phyloP scores from a whole-genome alignment of 30 jellyfish, hydroid and myxozoan species.

The Turritopsis rubra region DNA sequence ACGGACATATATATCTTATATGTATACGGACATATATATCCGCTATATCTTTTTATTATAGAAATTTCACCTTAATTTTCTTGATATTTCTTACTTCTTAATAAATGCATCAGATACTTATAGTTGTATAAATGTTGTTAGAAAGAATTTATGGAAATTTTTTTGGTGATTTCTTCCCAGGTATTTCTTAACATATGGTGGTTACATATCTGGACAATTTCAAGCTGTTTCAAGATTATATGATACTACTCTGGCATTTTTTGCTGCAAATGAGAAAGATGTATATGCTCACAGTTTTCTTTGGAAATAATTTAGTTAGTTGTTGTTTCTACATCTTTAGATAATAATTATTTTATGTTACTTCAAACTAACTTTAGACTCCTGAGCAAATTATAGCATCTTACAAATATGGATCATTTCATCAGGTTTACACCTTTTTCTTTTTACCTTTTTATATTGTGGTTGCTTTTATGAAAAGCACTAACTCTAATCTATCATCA shows the following conservation, averaged over 20 bases:
- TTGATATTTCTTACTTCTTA: too few species aligned
- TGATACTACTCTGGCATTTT: slow-evolving; percentile 58
- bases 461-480: background rate
- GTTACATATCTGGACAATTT: slow-evolving; percentile 76
- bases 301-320: background rate
- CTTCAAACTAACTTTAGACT: slow-evolving; percentile 30
- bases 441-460: background rate
- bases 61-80: too few species aligned
- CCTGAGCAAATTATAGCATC: slow-evolving; percentile 92
- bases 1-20: too few species aligned
- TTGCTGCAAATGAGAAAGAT: slow-evolving; percentile 78
- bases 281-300: slow-evolving; percentile 45
- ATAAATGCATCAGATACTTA: too few species aligned
- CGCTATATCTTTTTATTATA: too few species aligned
- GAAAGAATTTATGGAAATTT: too few species aligned
- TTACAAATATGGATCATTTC: slow-evolving; percentile 90
- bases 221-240: slow-evolving; percentile 65
- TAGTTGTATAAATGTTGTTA: too few species aligned
- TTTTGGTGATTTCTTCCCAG: slow-evolving; percentile 47
- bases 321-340: background rate
- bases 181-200: slow-evolving; percentile 57
- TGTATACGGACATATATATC: too few species aligned
- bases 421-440: slow-evolving; percentile 50
- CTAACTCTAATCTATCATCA: background rate
- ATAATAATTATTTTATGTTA: background rate